A percentile compares a stretch with the other conserved stretches of the same genome.
Evolutionary conservation across 2,888 invertebrate genomes (phyloP).

Genomic region (Cataglyphis albicans): DNA sequence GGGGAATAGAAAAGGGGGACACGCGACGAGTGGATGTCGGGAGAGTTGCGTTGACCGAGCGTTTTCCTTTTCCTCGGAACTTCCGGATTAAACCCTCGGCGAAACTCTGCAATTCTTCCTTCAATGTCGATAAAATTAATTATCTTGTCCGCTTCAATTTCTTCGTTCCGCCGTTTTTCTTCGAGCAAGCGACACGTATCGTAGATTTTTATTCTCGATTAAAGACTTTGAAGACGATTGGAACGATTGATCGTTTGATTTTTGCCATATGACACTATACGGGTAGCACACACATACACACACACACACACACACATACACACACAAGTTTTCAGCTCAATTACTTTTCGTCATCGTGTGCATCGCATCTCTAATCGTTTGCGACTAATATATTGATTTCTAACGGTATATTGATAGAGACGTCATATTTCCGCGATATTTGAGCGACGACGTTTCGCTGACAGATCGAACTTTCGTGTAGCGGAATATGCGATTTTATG

Average conservation of each 20-base stretch:
- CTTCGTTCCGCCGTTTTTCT: conserved; percentile 51
- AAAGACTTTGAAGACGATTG: background rate
- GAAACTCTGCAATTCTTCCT: conserved; percentile 72
- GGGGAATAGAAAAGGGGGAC: conserved; percentile 16
- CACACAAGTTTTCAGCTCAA: background rate
- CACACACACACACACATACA: too few species aligned
- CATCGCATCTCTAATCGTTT: background rate
- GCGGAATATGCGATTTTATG: conserved; percentile 63
- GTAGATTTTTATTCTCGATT: conserved; percentile 57
- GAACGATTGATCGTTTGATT: conserved; percentile 8
- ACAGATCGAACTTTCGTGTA: conserved; percentile 68
- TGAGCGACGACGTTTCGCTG: conserved; percentile 15
- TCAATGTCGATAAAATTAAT: conserved; percentile 73
- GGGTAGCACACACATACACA: background rate
- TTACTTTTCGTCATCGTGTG: background rate
- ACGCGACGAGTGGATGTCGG: conserved; percentile 54
- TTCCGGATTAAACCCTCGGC: conserved; percentile 59
- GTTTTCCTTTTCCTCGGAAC: conserved; percentile 52
- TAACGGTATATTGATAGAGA: conserved; percentile 12
- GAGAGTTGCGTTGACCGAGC: conserved; percentile 57
- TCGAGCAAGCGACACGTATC: conserved; percentile 47
- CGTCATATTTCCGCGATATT: conserved; percentile 1
- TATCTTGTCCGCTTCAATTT: conserved; percentile 65
- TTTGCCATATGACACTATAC: background rate
- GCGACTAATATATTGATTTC: background rate